Base-by-base conservation (phyloP, 2,888 invertebrate species). In the Lithosia quadra region DNA sequence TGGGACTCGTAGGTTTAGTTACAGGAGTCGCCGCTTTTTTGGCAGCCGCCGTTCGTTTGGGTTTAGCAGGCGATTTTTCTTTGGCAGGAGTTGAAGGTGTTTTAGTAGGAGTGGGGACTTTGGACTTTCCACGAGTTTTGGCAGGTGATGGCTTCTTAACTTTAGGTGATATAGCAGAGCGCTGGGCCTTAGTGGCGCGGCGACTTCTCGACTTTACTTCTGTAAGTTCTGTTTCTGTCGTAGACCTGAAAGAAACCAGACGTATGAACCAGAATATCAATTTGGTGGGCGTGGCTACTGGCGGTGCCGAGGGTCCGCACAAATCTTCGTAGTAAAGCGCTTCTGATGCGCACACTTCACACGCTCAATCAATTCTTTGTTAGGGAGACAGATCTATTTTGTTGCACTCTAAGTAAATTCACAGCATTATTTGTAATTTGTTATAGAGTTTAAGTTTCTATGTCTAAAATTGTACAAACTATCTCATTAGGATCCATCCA, bases 121-220 rank as follows among this genome's bases (percentile, higher is more conserved):
- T 69, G 7, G 56, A 28, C 15, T 67, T 73, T 2, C 59, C 74
- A 22, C 79, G 80, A 60, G 79, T 74, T 43, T 71, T 79, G 65
- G 75, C 81, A 10, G 81, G 81, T 8, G 82, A 78, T 11, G 60
- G 63, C 49, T 74, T 72, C 2, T 49, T 53, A 67, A 57, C 22
- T 15, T 22, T 58, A 49, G 73, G 71, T 7, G 68, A 63, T 59
- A 64, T 76, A 53, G 71, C 56, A 9, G 53, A 21, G 2, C 49
- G 43, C 55, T 62, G 22, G 24, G 63, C 34, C 13, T 36, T 73
- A 1, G 65, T 68, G 7, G 53, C 53, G 73, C 72, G 68, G 10
- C 43, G 62, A 43, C 28, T 69, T 43, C 66, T 77, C 9, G 69
- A 15, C 63, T 13, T 69, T 10, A 39, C 28, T 72, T 72, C 69